Evolutionary conservation across 2,797 vertebrate species (phyloP), one percentile per base, ranked within the genome.

Genomic region (Acomys russatus): DNA sequence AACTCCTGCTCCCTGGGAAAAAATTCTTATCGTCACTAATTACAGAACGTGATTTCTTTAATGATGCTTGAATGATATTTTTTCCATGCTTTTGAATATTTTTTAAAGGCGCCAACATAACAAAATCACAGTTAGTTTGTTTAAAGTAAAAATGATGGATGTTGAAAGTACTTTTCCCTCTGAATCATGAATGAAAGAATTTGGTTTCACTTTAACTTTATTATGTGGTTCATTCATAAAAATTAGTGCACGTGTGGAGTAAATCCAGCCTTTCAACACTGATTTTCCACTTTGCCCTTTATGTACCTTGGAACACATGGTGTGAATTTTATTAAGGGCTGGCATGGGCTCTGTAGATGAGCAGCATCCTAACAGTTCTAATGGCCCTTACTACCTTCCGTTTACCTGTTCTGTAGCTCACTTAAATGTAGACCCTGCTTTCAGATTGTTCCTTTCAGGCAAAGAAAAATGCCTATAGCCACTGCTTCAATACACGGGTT

Each of bases 171-270:
- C 4, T 9, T 3, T 5, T 59, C 68, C 17, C 49, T 88, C 44
- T 86, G 61, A 90, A 56, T 49, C 74, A 44, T 77, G 35, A 38
- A 49, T 66, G n/a, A 35, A 66, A 68, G 14, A 63, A 35, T 90
- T 94, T 77, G 78, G 33, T 73, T 95, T 94, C 6, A 59, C 38
- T 94, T 93, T 83, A 54, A 82, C 56, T 63, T 94, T 30, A 14
- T 93, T 76, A 61, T 54, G 54, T 87, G 33, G 15, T 95, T 82
- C 88, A 71, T 91, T 94, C 56, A 64, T 95, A 20, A 91, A 79
- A 85, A 73, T 66, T 44, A 56, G 33, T 83, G 3, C 28, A 59
- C 54, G 3, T 14, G 54, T 51, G 59, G 73, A 93, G n/a, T 73
- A 63, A 90, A 76, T 77, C 9, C 9, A 14, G 20, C 44, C 25